These are phyloP conservation scores for Mustelus asterias DNA, from an alignment of 2,113 vertebrate species.

Conservation along the genomic window DNA sequence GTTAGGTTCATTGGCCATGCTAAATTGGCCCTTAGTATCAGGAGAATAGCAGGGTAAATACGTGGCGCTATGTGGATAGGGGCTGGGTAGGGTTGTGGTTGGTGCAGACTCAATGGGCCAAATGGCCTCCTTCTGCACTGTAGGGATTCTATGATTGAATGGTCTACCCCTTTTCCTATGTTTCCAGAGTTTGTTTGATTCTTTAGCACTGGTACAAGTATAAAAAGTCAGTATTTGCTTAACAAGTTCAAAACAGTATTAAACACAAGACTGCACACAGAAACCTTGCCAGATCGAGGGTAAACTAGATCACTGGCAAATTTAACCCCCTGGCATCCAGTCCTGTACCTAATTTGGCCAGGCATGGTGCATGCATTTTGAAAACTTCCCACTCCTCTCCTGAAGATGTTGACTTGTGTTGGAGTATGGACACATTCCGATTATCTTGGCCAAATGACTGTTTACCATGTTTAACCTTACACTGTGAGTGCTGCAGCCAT, in stretches of 20 bases:
- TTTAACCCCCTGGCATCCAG: neutral
- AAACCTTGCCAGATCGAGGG: neutral
- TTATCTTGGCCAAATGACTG: neutral
- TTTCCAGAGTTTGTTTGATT: neutral
- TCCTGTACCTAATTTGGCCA: neutral
- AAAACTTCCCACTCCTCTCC: neutral
- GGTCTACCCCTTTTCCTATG: neutral
- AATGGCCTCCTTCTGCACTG: no score
- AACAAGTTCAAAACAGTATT: neutral
- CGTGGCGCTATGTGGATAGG: no score
- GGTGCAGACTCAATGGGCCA: no score
- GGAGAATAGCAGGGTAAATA: no score
- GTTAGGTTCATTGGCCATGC: no score
- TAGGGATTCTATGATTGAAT: neutral
- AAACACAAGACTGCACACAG: neutral
- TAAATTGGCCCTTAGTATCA: no score
- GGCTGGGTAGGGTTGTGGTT: no score
- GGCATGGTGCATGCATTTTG: neutral
- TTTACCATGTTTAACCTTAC: neutral
- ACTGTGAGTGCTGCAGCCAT: neutral
- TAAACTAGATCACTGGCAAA: neutral
- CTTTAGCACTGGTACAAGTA: neutral
- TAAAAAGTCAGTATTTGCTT: neutral
- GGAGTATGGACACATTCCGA: neutral
- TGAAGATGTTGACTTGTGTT: neutral